These are phyloP conservation scores for Sinodicranocentrus sp. DNA, from an alignment of 2,888 invertebrate species.

Conservation along the genomic window DNA sequence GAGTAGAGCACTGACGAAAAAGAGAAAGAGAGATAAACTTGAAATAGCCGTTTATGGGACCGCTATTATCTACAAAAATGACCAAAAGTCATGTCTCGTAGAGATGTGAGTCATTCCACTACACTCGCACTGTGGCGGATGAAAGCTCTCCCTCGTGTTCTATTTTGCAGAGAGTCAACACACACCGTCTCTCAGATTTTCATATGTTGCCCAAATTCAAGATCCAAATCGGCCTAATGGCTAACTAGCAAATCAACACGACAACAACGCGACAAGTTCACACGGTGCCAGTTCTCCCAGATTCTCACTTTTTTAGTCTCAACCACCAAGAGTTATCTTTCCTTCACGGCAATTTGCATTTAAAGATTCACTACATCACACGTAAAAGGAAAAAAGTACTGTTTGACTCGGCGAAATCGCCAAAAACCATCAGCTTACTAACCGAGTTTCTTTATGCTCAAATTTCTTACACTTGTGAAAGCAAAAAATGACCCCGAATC, in stretches of 20 bases:
- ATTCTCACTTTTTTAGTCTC: background rate
- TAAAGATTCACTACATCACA: background rate
- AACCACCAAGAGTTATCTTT: background rate
- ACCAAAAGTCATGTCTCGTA: conserved; percentile 47
- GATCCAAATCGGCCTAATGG: conserved; percentile 54
- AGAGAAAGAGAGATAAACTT: conserved; percentile 49
- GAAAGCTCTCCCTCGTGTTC: conserved; percentile 17
- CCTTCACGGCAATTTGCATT: conserved; percentile 25
- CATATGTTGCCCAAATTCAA: conserved; percentile 39
- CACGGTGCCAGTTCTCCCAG: conserved; percentile 40
- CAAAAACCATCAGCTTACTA: conserved; percentile 21
- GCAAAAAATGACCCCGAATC: conserved; percentile 15
- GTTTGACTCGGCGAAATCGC: background rate
- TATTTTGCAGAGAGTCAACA: conserved; percentile 33
- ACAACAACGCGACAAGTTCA: conserved; percentile 49
- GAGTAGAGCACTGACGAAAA: conserved; percentile 16
- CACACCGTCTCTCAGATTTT: background rate
- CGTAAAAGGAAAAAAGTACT: conserved; percentile 11
- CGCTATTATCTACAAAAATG: conserved; percentile 25
- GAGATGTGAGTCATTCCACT: background rate
- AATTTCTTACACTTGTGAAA: background rate
- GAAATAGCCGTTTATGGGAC: conserved; percentile 59
- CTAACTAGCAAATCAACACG: conserved; percentile 54
- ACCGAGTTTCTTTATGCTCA: conserved; percentile 34
- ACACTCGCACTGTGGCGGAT: too few relatives aligned